Conservation (phyloP, 2,113 vertebrate species). For the Junco hyemalis region DNA sequence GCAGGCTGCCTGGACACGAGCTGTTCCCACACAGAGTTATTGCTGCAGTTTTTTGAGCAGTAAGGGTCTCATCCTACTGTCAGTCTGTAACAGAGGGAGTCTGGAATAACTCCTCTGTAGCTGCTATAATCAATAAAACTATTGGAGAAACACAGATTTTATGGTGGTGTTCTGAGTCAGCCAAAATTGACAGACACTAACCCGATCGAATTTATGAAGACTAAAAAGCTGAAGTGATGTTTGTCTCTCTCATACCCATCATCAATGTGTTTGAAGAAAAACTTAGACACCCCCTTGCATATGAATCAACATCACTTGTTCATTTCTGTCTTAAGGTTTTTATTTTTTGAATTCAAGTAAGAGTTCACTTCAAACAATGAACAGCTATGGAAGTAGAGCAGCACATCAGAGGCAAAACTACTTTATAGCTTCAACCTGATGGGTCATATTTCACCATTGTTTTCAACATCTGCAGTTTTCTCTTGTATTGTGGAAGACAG, state of each 20-base stretch:
- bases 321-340: neutral
- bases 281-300: neutral
- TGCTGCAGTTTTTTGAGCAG: neutral
- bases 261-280: neutral
- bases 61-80: neutral
- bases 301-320: neutral
- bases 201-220: rapidly evolving
- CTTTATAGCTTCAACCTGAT: neutral
- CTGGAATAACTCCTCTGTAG: neutral
- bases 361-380: neutral
- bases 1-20: neutral
- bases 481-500: neutral
- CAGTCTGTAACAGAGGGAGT: neutral
- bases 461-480: slow-evolving; percentile 17
- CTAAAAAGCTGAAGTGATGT: neutral
- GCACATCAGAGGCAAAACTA: neutral
- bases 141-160: neutral
- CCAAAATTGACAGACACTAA: neutral
- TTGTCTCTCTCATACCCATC: neutral
- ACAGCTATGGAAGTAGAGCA: neutral
- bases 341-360: neutral
- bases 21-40: neutral
- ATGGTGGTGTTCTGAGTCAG: neutral
- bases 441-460: neutral
- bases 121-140: neutral